Percentiles rank a stretch among this genome's conserved stretches.
phyloP scores from a whole-genome alignment of 2,113 vertebrate genomes.

The Barnardius zonarius region DNA sequence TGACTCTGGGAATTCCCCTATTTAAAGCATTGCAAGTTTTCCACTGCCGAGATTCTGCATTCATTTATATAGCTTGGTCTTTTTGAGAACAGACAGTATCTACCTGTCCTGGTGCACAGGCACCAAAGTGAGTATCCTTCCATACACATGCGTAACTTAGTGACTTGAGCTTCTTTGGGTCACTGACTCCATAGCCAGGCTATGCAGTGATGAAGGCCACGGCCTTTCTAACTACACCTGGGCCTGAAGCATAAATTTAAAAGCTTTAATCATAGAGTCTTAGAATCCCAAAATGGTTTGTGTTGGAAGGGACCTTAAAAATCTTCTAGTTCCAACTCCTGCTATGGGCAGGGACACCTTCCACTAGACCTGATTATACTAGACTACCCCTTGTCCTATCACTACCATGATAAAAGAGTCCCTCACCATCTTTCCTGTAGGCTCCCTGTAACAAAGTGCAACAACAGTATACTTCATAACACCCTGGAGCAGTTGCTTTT shows the following conservation, averaged over 20 bases:
- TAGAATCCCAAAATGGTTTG: background rate
- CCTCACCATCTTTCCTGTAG: background rate
- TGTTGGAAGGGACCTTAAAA: background rate
- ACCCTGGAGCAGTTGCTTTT: background rate
- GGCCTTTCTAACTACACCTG: background rate
- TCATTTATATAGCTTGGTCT: background rate
- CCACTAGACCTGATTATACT: background rate
- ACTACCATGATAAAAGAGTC: background rate
- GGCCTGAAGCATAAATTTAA: background rate
- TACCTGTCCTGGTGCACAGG: background rate
- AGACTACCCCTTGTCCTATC: background rate
- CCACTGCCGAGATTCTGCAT: background rate
- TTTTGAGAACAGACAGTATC: background rate
- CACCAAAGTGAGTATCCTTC: background rate
- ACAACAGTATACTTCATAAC: background rate
- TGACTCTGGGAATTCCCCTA: background rate
- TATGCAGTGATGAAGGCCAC: background rate
- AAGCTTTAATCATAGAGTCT: background rate
- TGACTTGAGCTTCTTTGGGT: background rate
- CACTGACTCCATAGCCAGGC: background rate
- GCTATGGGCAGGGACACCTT: background rate
- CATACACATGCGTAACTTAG: background rate
- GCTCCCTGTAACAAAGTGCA: background rate
- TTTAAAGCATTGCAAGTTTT: background rate
- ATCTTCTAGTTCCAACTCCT: background rate